phyloP scores from a whole-genome alignment of 2,113 vertebrate genomes.

The Erythrolamprus reginae region DNA sequence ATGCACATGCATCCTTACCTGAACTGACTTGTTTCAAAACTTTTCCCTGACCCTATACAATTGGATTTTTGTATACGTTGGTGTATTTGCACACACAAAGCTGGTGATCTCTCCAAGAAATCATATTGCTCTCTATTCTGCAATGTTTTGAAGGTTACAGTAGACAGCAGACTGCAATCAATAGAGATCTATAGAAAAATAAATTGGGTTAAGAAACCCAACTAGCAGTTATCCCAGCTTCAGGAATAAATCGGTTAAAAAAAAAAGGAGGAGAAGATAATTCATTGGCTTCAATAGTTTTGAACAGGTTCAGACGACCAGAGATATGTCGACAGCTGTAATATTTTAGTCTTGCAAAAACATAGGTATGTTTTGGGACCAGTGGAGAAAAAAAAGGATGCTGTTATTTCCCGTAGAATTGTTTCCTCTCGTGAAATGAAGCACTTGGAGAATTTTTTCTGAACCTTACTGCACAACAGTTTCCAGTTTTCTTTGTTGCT shows the following conservation, averaged over 20 bases:
- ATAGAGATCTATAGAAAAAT: constrained; percentile 23
- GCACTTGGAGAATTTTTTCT: neutral
- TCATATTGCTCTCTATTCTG: constrained; percentile 2
- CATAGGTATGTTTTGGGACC: fast-evolving
- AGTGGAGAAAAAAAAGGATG: neutral
- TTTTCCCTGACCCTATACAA: constrained; percentile 36
- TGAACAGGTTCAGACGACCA: neutral
- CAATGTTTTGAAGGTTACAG: constrained; percentile 20
- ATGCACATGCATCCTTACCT: constrained; percentile 59
- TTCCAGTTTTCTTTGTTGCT: neutral
- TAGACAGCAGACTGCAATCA: constrained; percentile 35
- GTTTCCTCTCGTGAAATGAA: neutral
- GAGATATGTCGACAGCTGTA: neutral
- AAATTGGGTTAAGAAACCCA: constrained; percentile 32
- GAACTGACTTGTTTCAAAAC: constrained; percentile 66
- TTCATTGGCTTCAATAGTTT: neutral
- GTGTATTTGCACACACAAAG: constrained; percentile 32
- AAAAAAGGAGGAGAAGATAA: neutral
- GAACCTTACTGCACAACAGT: neutral
- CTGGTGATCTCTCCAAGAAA: constrained; percentile 18
- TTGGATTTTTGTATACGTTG: constrained; percentile 39
- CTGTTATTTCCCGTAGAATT: neutral
- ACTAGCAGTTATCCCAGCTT: constrained; percentile 25
- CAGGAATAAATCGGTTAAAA: constrained; percentile 28
- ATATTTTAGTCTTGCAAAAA: neutral